Evolutionary conservation across 2,888 invertebrate species (phyloP).

Genomic region (Blastobasis lacticolella): DNA sequence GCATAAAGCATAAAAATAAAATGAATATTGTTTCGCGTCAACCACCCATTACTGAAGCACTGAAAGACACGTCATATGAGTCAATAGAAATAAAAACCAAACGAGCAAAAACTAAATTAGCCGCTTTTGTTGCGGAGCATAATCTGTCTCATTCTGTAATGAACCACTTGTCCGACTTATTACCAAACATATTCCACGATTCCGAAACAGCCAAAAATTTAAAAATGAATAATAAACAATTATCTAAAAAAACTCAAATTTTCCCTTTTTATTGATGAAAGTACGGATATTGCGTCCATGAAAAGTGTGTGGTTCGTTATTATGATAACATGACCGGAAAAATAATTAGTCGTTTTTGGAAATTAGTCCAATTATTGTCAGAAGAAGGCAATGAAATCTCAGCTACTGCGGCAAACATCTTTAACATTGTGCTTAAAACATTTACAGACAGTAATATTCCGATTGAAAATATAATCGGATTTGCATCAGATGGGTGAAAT

Average conservation of each 20-base stretch:
- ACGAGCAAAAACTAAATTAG: conserved; percentile 2
- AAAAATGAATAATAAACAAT: conserved; percentile 10
- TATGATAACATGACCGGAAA: conserved; percentile 1
- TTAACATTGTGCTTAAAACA: background rate
- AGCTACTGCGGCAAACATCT: background rate
- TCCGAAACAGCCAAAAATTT: conserved; percentile 9
- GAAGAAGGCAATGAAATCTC: background rate
- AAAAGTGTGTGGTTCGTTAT: conserved; percentile 9
- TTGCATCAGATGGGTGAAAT: conserved; percentile 15
- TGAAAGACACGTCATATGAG: no score
- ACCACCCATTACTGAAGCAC: no score
- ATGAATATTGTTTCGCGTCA: no score
- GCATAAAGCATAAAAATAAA: no score
- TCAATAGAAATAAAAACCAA: no score
- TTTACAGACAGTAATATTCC: background rate
- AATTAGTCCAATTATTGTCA: background rate
- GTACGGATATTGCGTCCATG: conserved; percentile 7
- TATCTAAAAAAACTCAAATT: conserved; percentile 9
- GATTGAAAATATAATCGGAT: no score
- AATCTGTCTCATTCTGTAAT: conserved; percentile 10
- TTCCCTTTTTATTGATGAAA: conserved; percentile 11
- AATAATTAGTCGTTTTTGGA: background rate
- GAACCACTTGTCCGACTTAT: conserved; percentile 12
- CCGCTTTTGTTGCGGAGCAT: conserved; percentile 13
- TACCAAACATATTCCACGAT: conserved; percentile 9